A percentile compares a stretch with the other conserved stretches of the same genome.
Evolutionary conservation across 2,797 vertebrate genomes (phyloP).

Genomic region (Acomys russatus): DNA sequence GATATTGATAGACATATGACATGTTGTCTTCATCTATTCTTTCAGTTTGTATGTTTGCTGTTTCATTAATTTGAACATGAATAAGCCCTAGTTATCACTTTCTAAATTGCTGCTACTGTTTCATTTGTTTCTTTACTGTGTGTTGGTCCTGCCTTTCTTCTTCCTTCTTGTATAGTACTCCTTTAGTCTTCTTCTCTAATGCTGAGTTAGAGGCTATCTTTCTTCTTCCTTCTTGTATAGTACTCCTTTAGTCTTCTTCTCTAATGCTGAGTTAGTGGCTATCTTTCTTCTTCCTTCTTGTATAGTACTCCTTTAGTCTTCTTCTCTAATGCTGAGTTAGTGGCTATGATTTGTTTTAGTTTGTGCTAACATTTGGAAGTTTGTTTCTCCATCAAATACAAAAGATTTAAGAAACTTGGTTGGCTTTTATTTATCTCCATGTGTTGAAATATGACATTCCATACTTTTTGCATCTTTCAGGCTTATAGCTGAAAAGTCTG

Average conservation of each 20-base stretch:
- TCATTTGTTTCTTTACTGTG: background rate
- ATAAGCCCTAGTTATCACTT: background rate
- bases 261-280: background rate
- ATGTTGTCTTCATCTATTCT: background rate
- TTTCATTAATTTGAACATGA: background rate
- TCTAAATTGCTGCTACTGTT: background rate
- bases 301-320: background rate
- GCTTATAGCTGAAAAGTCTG: background rate
- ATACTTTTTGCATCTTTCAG: background rate
- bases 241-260: background rate
- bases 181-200: too few relatives aligned
- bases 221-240: background rate
- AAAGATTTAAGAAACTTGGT: background rate
- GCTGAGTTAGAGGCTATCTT: too few relatives aligned
- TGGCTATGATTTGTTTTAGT: background rate
- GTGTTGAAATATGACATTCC: background rate
- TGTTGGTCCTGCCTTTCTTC: background rate
- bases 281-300: background rate
- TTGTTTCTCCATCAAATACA: background rate
- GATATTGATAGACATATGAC: background rate
- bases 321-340: background rate
- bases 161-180: too few relatives aligned
- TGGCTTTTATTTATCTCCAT: background rate
- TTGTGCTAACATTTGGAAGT: background rate
- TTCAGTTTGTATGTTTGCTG: background rate